Conservation (phyloP, 2,888 invertebrate species). For the Heteromyza rotundicornis region DNA sequence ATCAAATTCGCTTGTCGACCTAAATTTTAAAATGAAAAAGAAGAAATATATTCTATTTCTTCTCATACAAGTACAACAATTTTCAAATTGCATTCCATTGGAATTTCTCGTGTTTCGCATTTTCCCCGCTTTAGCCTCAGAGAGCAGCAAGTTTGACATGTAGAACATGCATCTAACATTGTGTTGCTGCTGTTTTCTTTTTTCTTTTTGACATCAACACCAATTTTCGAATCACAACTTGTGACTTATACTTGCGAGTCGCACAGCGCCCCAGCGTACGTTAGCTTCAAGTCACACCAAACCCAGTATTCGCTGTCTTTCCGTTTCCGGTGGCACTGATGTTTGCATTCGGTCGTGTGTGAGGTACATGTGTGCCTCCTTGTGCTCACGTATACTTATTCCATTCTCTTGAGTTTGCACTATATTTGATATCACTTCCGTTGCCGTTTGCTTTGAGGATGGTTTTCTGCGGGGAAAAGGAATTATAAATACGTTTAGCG, state of each 20-base stretch:
- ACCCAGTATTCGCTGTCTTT: background rate
- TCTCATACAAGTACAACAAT: too few relatives aligned
- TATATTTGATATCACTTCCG: slow-evolving; percentile 14
- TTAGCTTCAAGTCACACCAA: too few relatives aligned
- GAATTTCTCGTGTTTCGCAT: background rate
- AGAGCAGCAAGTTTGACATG: background rate
- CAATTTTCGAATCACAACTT: slow-evolving; percentile 1
- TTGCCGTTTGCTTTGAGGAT: background rate
- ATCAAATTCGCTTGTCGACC: too few relatives aligned
- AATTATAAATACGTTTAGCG: background rate
- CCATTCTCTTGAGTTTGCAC: background rate
- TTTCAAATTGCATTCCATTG: background rate
- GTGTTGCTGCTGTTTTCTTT: background rate
- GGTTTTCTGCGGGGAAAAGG: background rate
- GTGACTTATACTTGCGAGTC: background rate
- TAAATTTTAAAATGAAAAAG: too few relatives aligned
- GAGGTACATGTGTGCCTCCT: background rate
- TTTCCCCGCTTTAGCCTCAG: background rate
- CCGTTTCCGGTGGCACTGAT: background rate
- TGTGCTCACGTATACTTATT: background rate
- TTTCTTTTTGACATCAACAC: background rate
- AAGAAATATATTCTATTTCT: too few relatives aligned
- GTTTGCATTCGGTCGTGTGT: background rate
- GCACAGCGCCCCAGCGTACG: background rate
- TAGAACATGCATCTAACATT: background rate